Conservation (phyloP, 2,888 invertebrate genomes). For the Ornithoptera alexandrae region DNA sequence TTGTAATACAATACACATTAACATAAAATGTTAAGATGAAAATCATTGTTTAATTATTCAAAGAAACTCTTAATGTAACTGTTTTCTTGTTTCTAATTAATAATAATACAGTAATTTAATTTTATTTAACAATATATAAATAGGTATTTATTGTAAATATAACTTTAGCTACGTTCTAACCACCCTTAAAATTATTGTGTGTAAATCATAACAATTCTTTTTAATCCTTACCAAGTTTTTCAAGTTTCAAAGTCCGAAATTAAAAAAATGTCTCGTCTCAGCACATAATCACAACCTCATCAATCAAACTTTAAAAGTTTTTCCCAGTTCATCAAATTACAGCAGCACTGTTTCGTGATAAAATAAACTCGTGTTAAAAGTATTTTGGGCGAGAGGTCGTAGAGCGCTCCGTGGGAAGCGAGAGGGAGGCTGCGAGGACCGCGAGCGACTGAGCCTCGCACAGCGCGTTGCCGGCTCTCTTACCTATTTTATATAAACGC, state of each 20-base stretch:
- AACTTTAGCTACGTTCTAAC: too few species aligned
- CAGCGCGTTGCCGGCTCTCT: conserved; percentile 54
- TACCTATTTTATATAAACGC: conserved; percentile 74
- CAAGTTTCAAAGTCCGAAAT: conserved; percentile 19
- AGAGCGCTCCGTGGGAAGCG: conserved; percentile 37
- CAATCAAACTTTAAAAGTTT: conserved; percentile 15
- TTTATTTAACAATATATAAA: too few species aligned
- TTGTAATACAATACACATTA: too few species aligned
- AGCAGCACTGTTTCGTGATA: conserved; percentile 25
- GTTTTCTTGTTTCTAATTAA: too few species aligned
- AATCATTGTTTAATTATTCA: too few species aligned
- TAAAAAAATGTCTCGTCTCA: conserved; percentile 1
- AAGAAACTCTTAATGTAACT: too few species aligned
- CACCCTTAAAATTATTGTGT: too few species aligned
- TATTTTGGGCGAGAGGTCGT: conserved; percentile 28
- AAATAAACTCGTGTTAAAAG: conserved; percentile 22
- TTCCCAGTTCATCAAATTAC: conserved; percentile 1
- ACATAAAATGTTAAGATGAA: too few species aligned
- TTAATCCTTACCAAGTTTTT: conserved; percentile 25
- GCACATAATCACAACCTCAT: conserved; percentile 29
- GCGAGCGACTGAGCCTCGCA: conserved; percentile 66
- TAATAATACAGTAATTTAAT: too few species aligned
- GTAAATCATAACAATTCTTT: too few species aligned
- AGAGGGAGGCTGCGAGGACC: conserved; percentile 47
- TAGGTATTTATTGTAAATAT: too few species aligned